phyloP scores from a whole-genome alignment of 2,113 vertebrate genomes.

The Alces alces region DNA sequence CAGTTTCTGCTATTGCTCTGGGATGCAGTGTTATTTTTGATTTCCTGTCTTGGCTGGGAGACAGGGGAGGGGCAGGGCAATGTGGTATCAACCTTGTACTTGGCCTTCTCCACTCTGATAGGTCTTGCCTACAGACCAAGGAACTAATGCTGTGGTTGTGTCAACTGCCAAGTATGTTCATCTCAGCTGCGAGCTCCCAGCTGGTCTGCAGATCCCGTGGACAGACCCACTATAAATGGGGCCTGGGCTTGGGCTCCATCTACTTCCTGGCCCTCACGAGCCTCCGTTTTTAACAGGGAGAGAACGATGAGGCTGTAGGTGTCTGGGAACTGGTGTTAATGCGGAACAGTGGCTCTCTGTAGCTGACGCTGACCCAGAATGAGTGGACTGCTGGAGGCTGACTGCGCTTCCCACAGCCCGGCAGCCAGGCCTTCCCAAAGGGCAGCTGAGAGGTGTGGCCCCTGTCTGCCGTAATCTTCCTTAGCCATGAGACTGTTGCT shows the following conservation, averaged over 20 bases:
- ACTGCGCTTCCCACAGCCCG: neutral
- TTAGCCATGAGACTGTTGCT: neutral
- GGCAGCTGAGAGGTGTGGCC: too few relatives aligned
- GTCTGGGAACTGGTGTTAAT: neutral
- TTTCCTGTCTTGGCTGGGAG: neutral
- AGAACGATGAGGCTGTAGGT: neutral
- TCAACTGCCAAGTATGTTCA: neutral
- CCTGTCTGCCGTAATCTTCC: neutral
- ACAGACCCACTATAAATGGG: too few relatives aligned
- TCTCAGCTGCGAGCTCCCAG: fast-evolving
- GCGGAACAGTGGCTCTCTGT: neutral
- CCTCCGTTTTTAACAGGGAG: too few relatives aligned
- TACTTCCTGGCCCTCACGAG: neutral
- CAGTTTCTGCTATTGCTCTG: neutral
- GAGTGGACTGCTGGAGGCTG: neutral
- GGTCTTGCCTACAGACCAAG: neutral
- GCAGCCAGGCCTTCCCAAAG: neutral
- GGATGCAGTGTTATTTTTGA: neutral
- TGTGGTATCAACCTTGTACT: neutral
- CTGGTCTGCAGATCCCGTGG: neutral
- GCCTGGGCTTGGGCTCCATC: neutral
- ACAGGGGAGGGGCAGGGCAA: neutral
- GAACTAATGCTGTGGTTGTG: neutral
- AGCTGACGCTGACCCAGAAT: neutral
- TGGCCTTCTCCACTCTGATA: neutral